A percentile compares a stretch with the other conserved stretches of the same genome.
phyloP scores from a whole-genome alignment of 2,888 invertebrate species.

The Listrodromus nycthemerus region DNA sequence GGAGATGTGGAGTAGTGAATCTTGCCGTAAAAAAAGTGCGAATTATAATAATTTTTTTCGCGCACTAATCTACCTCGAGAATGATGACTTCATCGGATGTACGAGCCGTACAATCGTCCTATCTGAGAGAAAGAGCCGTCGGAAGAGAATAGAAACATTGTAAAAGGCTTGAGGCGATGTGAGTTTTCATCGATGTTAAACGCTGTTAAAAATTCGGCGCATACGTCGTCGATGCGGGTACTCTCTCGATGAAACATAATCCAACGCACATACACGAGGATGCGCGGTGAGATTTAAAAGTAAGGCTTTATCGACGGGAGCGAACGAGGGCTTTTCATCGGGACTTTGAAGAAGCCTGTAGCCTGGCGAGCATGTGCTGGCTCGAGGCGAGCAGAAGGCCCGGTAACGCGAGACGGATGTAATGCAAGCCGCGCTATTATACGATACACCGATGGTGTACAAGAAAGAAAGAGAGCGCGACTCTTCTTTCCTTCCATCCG shows the following conservation, averaged over 20 bases:
- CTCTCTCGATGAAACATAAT: constrained; percentile 8
- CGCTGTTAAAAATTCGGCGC: not conserved
- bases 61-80: no score
- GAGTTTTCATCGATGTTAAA: not conserved
- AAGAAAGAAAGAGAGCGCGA: constrained; percentile 52
- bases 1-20: no score
- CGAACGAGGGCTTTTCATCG: constrained; percentile 63
- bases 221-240: constrained; percentile 11
- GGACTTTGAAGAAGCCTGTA: constrained; percentile 75
- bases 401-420: constrained; percentile 83
- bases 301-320: constrained; percentile 17
- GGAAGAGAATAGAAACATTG: not conserved
- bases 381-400: constrained; percentile 62
- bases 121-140: no score
- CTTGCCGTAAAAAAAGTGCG: no score
- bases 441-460: constrained; percentile 76
- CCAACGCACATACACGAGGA: not conserved
- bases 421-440: constrained; percentile 83
- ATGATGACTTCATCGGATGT: no score
- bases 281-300: not conserved
- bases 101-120: no score
- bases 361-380: constrained; percentile 51
- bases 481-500: constrained; percentile 14
- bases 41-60: no score
- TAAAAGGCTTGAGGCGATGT: not conserved